A percentile compares a stretch with the other conserved stretches of the same genome.
Evolutionary conservation across 2,797 vertebrate species (phyloP).

Genomic region (Dermochelys coriacea): DNA sequence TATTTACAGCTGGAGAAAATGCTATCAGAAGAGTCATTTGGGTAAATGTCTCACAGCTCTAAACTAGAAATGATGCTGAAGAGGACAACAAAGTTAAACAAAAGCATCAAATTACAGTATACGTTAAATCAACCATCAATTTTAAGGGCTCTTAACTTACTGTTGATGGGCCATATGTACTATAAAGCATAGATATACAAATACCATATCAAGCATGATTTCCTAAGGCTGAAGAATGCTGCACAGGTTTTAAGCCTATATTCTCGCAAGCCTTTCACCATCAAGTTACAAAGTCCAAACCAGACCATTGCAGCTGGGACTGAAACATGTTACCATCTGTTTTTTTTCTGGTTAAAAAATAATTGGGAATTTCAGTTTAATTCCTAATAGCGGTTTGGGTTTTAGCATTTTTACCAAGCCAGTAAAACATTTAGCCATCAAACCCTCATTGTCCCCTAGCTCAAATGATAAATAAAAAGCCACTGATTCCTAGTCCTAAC

Average conservation of each 20-base stretch:
- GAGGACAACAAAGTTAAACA: conserved; percentile 8
- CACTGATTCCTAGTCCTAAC: background rate
- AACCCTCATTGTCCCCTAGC: background rate
- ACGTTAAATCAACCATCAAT: background rate
- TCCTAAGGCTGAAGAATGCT: background rate
- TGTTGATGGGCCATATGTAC: background rate
- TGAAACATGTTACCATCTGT: background rate
- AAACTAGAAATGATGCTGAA: background rate
- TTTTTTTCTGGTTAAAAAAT: background rate
- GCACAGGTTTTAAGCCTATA: background rate
- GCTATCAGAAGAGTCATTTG: background rate
- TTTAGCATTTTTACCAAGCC: background rate
- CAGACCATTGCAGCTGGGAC: background rate
- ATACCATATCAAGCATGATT: background rate
- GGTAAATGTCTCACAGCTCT: background rate
- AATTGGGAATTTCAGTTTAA: background rate
- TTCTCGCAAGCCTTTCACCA: background rate
- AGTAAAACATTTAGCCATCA: background rate
- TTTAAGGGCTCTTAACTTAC: background rate
- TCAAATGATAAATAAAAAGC: background rate
- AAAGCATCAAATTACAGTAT: background rate
- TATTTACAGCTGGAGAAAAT: background rate
- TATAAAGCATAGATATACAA: background rate
- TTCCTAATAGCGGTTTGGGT: background rate
- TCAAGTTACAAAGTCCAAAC: background rate